A percentile compares a stretch with the other conserved stretches of the same genome.
phyloP scores from a whole-genome alignment of 2,797 vertebrate species.

The Halcyon chelicuti region DNA sequence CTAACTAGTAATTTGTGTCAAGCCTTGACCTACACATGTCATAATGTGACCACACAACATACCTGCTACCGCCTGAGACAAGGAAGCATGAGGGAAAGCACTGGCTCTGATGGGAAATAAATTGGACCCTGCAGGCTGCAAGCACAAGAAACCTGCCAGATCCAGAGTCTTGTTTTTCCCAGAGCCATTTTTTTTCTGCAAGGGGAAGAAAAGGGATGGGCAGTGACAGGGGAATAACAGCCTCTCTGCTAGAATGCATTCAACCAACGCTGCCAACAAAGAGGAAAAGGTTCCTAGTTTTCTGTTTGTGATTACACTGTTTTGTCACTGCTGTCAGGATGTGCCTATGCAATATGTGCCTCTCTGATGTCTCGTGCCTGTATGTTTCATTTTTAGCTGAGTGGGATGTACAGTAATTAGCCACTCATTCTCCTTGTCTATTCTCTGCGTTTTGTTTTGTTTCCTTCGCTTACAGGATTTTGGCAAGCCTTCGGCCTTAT shows the following conservation, averaged over 20 bases:
- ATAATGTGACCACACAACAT: neutral
- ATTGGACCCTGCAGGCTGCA: neutral
- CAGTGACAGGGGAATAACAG: conserved; percentile 37
- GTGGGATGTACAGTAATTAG: conserved; percentile 50
- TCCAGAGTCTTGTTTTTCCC: neutral
- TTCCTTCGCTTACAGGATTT: conserved; percentile 39
- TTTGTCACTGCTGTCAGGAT: conserved; percentile 72
- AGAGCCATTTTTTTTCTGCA: neutral
- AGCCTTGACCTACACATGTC: neutral
- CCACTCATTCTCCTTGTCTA: conserved; percentile 37
- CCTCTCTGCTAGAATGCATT: neutral
- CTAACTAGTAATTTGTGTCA: neutral
- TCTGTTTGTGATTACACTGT: conserved; percentile 59
- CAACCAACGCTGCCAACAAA: neutral
- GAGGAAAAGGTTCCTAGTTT: conserved; percentile 40
- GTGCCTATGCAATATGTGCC: conserved; percentile 41
- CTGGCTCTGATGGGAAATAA: neutral
- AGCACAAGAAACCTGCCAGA: neutral
- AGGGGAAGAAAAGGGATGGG: neutral
- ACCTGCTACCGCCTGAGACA: neutral
- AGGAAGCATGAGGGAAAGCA: neutral
- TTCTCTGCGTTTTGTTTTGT: conserved; percentile 15
- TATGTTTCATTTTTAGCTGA: conserved; percentile 51
- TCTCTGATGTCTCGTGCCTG: conserved; percentile 31
- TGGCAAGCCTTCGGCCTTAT: conserved; percentile 39